phyloP scores from a whole-genome alignment of 2,113 vertebrate genomes.

The Pelecanoides urinatrix region DNA sequence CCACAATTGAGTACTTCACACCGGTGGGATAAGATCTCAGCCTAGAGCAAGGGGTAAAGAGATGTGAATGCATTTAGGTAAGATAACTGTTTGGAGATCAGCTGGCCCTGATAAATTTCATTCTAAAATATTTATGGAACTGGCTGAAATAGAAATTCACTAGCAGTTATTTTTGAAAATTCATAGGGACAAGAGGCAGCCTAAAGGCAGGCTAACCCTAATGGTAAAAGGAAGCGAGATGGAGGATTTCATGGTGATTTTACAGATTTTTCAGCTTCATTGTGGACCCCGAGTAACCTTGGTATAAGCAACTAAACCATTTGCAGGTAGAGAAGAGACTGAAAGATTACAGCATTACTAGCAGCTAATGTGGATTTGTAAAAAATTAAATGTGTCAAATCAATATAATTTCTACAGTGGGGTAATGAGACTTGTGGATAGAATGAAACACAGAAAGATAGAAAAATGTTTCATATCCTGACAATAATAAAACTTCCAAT shows the following conservation, averaged over 20 bases:
- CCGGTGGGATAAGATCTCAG: background rate
- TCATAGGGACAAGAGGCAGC: background rate
- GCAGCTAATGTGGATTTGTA: background rate
- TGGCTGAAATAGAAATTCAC: background rate
- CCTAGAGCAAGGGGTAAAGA: background rate
- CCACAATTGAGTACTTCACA: background rate
- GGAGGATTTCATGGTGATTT: background rate
- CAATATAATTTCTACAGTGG: background rate
- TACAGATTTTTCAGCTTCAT: background rate
- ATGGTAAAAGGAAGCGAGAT: background rate
- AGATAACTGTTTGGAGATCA: background rate
- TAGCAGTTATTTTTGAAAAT: background rate
- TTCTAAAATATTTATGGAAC: background rate
- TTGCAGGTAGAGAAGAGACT: background rate
- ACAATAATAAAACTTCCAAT: background rate
- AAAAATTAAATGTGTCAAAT: background rate
- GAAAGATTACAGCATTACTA: background rate
- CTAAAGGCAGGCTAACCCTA: background rate
- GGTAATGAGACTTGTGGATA: background rate
- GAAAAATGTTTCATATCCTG: background rate
- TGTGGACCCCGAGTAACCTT: background rate
- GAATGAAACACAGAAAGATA: background rate
- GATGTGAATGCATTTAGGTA: background rate
- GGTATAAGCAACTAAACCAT: background rate
- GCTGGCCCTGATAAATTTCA: background rate